Evolutionary conservation across 2,797 vertebrate genomes (phyloP).

Genomic region (Myotis daubentonii): DNA sequence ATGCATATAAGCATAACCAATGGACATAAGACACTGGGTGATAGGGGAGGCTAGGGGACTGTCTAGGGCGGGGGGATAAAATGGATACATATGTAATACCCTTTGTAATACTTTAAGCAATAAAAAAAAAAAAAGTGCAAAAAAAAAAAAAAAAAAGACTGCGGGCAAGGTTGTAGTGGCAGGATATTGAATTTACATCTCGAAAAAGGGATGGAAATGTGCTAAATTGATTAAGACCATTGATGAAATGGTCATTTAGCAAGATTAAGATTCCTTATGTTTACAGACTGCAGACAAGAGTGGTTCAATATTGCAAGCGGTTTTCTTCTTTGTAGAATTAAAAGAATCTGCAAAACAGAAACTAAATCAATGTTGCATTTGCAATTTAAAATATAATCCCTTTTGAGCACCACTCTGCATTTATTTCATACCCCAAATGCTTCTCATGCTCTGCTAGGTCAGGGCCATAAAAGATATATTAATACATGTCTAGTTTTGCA

Average conservation of each 20-base stretch:
- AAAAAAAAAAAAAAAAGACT: too few relatives aligned
- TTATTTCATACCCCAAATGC: constrained; percentile 2
- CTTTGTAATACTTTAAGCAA: too few relatives aligned
- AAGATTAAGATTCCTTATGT: constrained; percentile 16
- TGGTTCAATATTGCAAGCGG: background rate
- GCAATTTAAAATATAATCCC: constrained; percentile 8
- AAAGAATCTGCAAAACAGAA: constrained; percentile 61
- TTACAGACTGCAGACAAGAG: constrained; percentile 12
- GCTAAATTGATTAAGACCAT: constrained; percentile 52
- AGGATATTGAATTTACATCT: constrained; percentile 66
- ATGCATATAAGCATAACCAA: too few relatives aligned
- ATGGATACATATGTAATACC: too few relatives aligned
- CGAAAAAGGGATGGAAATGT: constrained; percentile 52
- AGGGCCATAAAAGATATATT: constrained; percentile 6
- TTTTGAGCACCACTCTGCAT: background rate
- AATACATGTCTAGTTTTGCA: background rate
- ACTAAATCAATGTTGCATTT: background rate
- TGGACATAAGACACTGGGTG: too few relatives aligned
- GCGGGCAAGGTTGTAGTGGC: constrained; percentile 59
- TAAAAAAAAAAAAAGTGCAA: too few relatives aligned
- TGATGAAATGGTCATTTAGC: background rate
- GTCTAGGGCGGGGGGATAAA: too few relatives aligned
- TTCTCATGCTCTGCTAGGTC: constrained; percentile 18
- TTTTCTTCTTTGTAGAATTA: constrained; percentile 50
- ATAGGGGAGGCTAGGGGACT: too few relatives aligned